These are phyloP conservation scores for Larimichthys polyactis DNA, from an alignment of 2,113 vertebrate species.

Conservation along the genomic window DNA sequence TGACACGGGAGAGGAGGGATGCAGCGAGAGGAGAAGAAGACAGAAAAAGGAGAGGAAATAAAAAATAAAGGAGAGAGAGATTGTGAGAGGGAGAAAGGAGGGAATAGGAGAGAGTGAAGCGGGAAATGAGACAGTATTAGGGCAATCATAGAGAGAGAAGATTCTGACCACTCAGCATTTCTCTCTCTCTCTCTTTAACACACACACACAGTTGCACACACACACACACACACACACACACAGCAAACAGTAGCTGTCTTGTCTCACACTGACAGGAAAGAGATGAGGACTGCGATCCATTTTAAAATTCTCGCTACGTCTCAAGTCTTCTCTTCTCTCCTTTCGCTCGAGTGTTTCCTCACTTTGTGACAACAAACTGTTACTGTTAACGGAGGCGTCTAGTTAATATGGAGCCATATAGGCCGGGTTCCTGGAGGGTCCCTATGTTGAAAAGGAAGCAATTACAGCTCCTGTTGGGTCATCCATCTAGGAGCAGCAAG, in stretches of 20 bases:
- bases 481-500: conserved; percentile 33
- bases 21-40: conserved; percentile 20
- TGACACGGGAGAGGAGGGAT: conserved; percentile 73
- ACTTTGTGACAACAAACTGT: conserved; percentile 45
- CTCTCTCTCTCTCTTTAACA: conserved; percentile 46
- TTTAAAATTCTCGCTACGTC: conserved; percentile 74
- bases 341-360: conserved; percentile 62
- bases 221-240: conserved; percentile 16
- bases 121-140: conserved; percentile 82
- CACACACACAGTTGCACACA: conserved; percentile 36
- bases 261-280: conserved; percentile 77
- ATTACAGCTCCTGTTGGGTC: conserved; percentile 40
- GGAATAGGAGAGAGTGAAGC: conserved; percentile 72
- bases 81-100: conserved; percentile 37
- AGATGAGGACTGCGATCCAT: conserved; percentile 70
- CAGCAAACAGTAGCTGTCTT: conserved; percentile 78
- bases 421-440: conserved; percentile 37
- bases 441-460: conserved; percentile 15
- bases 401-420: conserved; percentile 55
- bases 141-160: conserved; percentile 77
- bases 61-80: conserved; percentile 34
- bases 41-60: too few species aligned
- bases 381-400: conserved; percentile 38
- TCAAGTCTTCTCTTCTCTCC: conserved; percentile 58
- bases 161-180: conserved; percentile 82